Evolutionary conservation across 1,140 invertebrate genomes (phyloP).

Genomic region (Drosophila murphyi): DNA sequence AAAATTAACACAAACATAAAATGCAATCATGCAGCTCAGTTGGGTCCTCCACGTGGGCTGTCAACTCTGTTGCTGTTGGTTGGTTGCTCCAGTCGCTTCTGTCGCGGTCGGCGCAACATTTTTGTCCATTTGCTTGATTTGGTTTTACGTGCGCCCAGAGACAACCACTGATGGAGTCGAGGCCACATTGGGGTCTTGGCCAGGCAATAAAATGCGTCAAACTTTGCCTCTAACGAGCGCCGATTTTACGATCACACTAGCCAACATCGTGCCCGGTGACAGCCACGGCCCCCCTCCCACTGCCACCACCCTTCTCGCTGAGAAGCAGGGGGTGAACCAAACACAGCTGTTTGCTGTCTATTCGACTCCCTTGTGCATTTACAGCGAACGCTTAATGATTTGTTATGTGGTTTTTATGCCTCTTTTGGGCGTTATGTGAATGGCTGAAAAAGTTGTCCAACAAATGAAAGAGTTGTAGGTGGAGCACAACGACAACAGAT

Average conservation of each 20-base stretch:
- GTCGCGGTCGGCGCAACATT: slow-evolving; percentile 22
- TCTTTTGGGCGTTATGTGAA: slow-evolving; percentile 21
- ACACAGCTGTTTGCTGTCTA: slow-evolving; percentile 46
- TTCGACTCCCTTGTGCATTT: slow-evolving; percentile 31
- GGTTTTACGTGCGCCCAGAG: slow-evolving; percentile 74
- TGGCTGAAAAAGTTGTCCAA: slow-evolving; percentile 8
- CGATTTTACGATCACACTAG: slow-evolving; percentile 68
- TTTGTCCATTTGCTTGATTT: slow-evolving; percentile 77
- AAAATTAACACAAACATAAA: slow-evolving; percentile 81
- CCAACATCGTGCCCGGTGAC: slow-evolving; percentile 38
- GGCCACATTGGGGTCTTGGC: slow-evolving; percentile 27
- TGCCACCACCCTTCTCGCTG: neutral
- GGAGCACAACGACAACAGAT: neutral
- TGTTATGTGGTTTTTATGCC: slow-evolving; percentile 54
- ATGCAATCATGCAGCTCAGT: slow-evolving; percentile 77
- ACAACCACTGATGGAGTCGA: slow-evolving; percentile 18
- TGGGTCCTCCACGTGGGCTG: slow-evolving; percentile 25
- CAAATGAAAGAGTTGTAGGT: neutral
- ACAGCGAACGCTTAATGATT: slow-evolving; percentile 60
- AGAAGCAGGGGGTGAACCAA: neutral
- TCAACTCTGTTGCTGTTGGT: too few species aligned
- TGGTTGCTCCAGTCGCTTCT: neutral
- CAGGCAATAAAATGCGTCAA: slow-evolving; percentile 75
- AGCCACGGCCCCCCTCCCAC: neutral
- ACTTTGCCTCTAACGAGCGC: slow-evolving; percentile 73